phyloP scores from a whole-genome alignment of 2,888 invertebrate species.

The Chrysolina haemoptera region DNA sequence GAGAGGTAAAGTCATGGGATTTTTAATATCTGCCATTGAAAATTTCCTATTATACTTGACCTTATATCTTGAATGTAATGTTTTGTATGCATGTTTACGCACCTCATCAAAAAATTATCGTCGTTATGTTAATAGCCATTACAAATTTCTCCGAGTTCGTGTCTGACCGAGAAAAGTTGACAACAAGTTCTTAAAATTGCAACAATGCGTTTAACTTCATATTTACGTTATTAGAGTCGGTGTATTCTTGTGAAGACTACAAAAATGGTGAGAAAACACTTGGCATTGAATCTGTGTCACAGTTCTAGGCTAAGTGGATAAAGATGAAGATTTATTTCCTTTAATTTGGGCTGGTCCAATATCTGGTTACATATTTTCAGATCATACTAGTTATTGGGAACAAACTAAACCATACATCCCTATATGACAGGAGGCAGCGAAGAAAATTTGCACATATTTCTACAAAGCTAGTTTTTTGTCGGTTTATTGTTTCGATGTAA shows the following conservation, averaged over 20 bases:
- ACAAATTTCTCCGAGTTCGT: slow-evolving; percentile 28
- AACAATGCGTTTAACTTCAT: slow-evolving; percentile 6
- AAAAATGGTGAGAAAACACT: slow-evolving; percentile 13
- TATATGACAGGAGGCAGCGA: too few relatives aligned
- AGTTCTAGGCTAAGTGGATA: background rate
- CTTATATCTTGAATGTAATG: slow-evolving; percentile 4
- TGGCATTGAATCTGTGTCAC: background rate
- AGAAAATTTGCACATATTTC: too few relatives aligned
- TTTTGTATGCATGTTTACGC: slow-evolving; percentile 15
- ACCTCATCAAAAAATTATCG: slow-evolving; percentile 19
- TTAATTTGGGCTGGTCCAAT: too few relatives aligned
- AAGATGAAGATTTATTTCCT: background rate
- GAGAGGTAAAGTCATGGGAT: background rate
- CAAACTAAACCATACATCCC: too few relatives aligned
- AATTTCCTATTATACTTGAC: background rate
- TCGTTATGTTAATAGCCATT: slow-evolving; percentile 17
- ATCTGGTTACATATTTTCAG: too few relatives aligned
- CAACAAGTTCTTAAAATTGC: background rate
- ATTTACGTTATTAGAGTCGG: background rate
- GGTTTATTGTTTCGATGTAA: too few relatives aligned
- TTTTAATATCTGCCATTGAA: background rate
- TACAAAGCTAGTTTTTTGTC: too few relatives aligned
- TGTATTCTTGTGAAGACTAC: slow-evolving; percentile 6
- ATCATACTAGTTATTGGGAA: too few relatives aligned
- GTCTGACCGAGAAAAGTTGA: slow-evolving; percentile 21